phyloP scores from a whole-genome alignment of 2,113 vertebrate species.

The Anarhynchus alexandrinus region DNA sequence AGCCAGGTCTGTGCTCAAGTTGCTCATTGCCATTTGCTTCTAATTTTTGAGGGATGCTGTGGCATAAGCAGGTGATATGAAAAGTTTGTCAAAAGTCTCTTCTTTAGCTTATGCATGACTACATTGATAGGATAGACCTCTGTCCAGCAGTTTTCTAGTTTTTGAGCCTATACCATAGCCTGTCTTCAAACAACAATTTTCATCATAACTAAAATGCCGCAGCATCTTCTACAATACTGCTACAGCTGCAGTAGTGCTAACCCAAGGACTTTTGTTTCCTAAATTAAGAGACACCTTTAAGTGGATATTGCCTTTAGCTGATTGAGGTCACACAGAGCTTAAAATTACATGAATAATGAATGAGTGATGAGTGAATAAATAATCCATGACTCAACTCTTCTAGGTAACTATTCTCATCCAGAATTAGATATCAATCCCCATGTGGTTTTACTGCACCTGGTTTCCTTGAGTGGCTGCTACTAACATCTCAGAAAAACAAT shows the following conservation, averaged over 20 bases:
- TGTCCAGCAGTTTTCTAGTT: not conserved
- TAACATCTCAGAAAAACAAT: not conserved
- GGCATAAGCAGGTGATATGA: not conserved
- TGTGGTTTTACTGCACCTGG: not conserved
- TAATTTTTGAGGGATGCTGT: not conserved
- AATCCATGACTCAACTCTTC: not conserved
- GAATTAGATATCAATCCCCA: not conserved
- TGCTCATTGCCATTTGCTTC: not conserved
- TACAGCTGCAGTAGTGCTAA: not conserved
- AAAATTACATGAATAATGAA: constrained; percentile 50
- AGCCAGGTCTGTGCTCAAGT: not conserved
- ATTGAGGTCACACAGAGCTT: constrained; percentile 10
- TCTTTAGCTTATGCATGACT: not conserved
- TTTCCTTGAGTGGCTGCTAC: not conserved
- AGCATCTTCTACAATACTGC: not conserved
- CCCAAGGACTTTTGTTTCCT: not conserved
- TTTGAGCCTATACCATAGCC: not conserved
- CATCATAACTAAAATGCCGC: not conserved
- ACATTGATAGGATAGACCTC: not conserved
- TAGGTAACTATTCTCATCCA: not conserved
- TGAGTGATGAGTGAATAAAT: constrained; percentile 24
- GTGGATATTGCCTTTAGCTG: not conserved
- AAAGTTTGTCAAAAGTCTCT: not conserved
- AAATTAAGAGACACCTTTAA: not conserved
- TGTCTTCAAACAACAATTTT: constrained; percentile 16